Evolutionary conservation across 1,140 invertebrate species (phyloP).

Genomic region (Helicorthomorpha holstii): DNA sequence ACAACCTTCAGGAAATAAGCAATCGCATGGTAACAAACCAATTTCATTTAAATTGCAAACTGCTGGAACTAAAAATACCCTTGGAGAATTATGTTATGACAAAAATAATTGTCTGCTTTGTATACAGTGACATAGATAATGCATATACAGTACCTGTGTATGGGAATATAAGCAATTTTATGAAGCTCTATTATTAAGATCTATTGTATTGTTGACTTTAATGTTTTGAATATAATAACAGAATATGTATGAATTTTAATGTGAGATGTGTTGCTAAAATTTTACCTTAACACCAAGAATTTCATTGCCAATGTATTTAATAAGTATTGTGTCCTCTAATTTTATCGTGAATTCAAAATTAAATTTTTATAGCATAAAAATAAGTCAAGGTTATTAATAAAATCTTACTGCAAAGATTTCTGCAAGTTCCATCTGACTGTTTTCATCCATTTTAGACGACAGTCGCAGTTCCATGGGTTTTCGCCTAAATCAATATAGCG

Average conservation of each 20-base stretch:
- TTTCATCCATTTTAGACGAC: constrained; percentile 11
- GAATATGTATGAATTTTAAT: no score
- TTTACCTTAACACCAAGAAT: not conserved
- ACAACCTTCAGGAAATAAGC: not conserved
- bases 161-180: not conserved
- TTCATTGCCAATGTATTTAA: not conserved
- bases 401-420: not conserved
- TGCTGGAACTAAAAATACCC: not conserved
- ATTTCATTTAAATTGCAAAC: not conserved
- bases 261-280: not conserved
- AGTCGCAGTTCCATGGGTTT: constrained; percentile 14
- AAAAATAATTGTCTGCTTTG: not conserved
- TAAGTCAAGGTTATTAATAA: not conserved
- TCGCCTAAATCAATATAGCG: constrained; percentile 11
- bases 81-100: not conserved
- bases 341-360: not conserved
- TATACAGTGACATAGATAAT: not conserved
- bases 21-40: not conserved
- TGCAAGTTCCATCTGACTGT: not conserved
- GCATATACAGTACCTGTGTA: not conserved
- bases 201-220: no score
- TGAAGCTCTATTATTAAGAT: not conserved
- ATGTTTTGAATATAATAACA: no score
- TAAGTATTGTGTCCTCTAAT: not conserved
- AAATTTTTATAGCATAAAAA: not conserved